phyloP scores from a whole-genome alignment of 37 sponge, comb jelly and placozoan genomes.

The Sycon ciliatum region DNA sequence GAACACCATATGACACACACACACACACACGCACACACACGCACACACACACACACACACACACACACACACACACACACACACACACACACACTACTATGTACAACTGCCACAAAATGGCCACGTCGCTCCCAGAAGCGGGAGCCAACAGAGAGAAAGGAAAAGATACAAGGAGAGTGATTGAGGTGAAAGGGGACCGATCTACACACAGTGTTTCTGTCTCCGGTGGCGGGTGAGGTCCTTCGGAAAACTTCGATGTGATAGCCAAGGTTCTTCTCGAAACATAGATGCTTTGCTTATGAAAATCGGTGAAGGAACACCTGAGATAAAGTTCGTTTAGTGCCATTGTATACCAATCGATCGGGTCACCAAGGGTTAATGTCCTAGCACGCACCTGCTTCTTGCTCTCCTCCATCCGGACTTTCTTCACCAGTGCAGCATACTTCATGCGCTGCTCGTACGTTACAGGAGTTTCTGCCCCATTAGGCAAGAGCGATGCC shows the following conservation, averaged over 20 bases:
- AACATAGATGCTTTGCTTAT: no score
- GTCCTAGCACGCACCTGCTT: constrained; percentile 55
- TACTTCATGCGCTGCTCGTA: constrained; percentile 59
- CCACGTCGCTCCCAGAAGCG: not conserved
- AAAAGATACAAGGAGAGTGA: not conserved
- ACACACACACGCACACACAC: not conserved
- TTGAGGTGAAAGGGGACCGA: no score
- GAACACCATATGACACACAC: not conserved
- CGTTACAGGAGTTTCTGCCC: no score
- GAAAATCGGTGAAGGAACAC: no score
- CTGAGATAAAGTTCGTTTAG: no score
- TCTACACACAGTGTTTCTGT: no score
- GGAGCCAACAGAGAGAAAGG: not conserved
- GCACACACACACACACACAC: constrained; percentile 11
- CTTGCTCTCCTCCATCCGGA: constrained; percentile 55
- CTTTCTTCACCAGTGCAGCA: constrained; percentile 52
- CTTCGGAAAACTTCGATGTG: no score
- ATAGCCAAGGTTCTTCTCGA: no score
- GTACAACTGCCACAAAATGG: not conserved
- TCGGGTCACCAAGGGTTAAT: no score
- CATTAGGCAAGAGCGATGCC: no score
- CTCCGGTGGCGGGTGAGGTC: no score
- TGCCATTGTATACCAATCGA: no score
- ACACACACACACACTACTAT: constrained; percentile 36
- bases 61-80: constrained; percentile 21